phyloP scores from a whole-genome alignment of 2,797 vertebrate species.

The Brachyrhaphis roseni region DNA sequence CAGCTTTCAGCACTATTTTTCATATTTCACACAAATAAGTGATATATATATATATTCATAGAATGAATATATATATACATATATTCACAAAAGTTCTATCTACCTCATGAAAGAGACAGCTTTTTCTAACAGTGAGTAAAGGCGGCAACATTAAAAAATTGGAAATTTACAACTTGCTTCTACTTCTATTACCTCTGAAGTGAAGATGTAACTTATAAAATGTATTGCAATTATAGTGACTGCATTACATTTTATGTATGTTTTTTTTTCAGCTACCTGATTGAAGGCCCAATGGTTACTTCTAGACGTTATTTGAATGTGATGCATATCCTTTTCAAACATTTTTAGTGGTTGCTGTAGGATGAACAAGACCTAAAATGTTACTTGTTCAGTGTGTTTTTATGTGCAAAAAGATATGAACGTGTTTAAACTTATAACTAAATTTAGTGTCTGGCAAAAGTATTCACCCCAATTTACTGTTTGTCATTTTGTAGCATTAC shows the following conservation, averaged over 20 bases:
- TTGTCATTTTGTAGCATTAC: not conserved
- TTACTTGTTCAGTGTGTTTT: not conserved
- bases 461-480: not conserved
- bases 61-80: too few relatives aligned
- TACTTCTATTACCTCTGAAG: conserved; percentile 37
- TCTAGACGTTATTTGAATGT: conserved; percentile 36
- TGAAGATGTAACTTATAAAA: conserved; percentile 41
- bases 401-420: not conserved
- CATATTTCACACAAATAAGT: conserved; percentile 1
- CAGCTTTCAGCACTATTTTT: conserved; percentile 16
- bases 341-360: conserved; percentile 22
- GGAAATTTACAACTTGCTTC: not conserved
- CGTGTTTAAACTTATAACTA: not conserved
- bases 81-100: not conserved
- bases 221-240: conserved; percentile 72
- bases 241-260: conserved; percentile 72
- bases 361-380: not conserved
- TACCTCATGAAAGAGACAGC: not conserved
- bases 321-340: conserved; percentile 57
- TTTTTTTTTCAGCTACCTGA: conserved; percentile 56
- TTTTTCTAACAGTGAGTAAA: not conserved
- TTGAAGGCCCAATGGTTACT: conserved; percentile 58
- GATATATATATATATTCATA: not conserved
- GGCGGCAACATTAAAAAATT: not conserved
- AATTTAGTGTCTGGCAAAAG: not conserved